Evolutionary conservation across 1,140 invertebrate genomes (phyloP).

Genomic region (Chironomus striatipennis): DNA sequence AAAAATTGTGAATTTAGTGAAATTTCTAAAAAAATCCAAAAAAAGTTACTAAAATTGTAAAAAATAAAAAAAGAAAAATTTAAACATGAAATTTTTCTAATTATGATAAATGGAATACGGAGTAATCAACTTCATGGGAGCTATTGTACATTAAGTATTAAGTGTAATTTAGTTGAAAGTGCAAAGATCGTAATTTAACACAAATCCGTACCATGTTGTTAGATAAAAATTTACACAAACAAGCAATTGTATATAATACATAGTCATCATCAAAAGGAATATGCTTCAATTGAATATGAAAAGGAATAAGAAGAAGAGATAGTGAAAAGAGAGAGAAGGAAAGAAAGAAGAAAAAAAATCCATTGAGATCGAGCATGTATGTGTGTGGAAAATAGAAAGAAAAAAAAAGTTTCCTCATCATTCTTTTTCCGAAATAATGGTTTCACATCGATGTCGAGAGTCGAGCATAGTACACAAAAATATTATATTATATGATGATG

Average conservation of each 20-base stretch:
- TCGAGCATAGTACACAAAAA: neutral
- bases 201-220: neutral
- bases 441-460: conserved; percentile 4
- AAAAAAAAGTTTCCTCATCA: neutral
- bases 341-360: neutral
- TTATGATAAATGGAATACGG: neutral
- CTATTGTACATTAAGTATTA: neutral
- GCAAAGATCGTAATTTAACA: neutral
- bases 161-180: neutral
- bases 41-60: neutral
- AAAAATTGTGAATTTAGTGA: neutral
- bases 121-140: neutral
- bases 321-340: neutral
- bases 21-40: neutral
- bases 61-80: neutral
- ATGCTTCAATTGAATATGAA: neutral
- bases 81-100: neutral
- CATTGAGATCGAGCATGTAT: neutral
- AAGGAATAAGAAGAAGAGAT: neutral
- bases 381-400: conserved; percentile 1
- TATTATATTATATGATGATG: neutral
- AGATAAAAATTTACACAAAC: neutral
- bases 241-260: neutral
- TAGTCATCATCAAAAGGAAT: neutral
- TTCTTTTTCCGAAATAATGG: neutral